Evolutionary conservation across 2,797 vertebrate species (phyloP).

Genomic region (Tragopan temminckii): DNA sequence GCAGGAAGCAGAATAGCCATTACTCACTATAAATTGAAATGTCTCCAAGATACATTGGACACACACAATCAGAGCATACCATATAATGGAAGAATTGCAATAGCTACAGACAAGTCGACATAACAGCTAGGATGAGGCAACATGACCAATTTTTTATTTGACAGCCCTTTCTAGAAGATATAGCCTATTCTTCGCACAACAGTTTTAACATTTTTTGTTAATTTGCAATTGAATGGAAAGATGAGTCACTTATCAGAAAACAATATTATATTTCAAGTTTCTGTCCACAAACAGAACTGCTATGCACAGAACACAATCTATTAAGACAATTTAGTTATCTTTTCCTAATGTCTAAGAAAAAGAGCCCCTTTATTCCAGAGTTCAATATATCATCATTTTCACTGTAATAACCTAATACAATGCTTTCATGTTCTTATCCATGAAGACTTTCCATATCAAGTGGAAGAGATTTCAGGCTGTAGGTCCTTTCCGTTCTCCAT

Average conservation of each 20-base stretch:
- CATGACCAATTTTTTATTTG: neutral
- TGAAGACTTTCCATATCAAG: neutral
- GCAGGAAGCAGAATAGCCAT: neutral
- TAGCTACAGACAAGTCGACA: neutral
- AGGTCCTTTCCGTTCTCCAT: neutral
- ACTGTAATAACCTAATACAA: neutral
- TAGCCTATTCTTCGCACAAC: neutral
- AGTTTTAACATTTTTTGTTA: neutral
- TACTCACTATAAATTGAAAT: neutral
- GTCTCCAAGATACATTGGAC: fast-evolving
- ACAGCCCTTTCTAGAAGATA: neutral
- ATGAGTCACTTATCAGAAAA: neutral
- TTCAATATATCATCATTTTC: neutral
- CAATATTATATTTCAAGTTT: neutral
- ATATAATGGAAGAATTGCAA: neutral
- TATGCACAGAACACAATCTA: neutral
- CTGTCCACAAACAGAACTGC: neutral
- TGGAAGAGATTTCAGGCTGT: neutral
- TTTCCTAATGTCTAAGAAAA: neutral
- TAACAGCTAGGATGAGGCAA: neutral
- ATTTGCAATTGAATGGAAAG: conserved; percentile 5
- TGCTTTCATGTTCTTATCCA: neutral
- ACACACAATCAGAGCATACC: neutral
- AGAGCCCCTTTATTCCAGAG: neutral
- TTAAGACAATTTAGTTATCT: neutral